phyloP scores from a whole-genome alignment of 2,113 vertebrate genomes.

The Tychaedon coryphoeus region DNA sequence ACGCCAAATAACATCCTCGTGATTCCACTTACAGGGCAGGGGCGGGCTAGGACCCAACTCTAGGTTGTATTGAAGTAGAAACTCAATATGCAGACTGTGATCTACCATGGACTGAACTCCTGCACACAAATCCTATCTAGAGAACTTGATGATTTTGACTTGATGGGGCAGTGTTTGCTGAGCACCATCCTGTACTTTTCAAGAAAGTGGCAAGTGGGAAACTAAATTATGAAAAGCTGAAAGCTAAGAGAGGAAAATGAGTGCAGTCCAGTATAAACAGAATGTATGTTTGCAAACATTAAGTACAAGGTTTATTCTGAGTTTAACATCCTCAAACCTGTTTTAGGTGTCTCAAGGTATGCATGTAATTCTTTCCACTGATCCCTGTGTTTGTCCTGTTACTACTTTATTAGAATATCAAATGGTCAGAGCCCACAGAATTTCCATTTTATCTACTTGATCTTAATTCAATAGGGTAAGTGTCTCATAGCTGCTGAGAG shows the following conservation, averaged over 20 bases:
- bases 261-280: background rate
- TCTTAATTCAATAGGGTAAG: background rate
- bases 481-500: background rate
- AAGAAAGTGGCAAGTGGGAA: background rate
- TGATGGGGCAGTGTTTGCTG: background rate
- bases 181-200: background rate
- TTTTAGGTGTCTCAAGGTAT: background rate
- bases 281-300: background rate
- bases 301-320: background rate
- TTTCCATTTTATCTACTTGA: background rate
- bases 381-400: background rate
- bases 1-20: background rate
- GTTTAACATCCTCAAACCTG: background rate
- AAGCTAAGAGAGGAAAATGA: background rate
- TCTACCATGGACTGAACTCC: background rate
- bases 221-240: background rate
- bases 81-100: background rate
- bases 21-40: background rate
- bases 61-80: fast-evolving
- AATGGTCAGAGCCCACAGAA: background rate
- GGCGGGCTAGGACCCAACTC: background rate
- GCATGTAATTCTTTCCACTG: background rate
- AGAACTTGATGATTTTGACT: background rate
- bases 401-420: background rate
- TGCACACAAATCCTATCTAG: fast-evolving